Base-by-base conservation (phyloP, 2,797 vertebrate species). In the Enteromius treurensis region DNA sequence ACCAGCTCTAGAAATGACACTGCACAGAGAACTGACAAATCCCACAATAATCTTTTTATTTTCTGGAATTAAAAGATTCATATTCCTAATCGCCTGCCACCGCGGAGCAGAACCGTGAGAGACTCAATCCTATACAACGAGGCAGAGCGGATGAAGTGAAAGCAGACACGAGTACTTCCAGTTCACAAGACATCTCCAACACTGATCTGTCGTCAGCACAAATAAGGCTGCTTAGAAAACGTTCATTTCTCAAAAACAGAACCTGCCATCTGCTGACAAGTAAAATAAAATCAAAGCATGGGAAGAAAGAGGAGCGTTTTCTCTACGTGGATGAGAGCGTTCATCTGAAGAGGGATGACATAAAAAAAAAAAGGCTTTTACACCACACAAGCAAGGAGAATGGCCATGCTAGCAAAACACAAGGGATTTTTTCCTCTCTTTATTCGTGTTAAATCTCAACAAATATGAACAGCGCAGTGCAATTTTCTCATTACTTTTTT, bases 381-480 rank as follows among this genome's bases (percentile, higher is more conserved):
- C 93, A 95, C 89, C 92, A 95, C 93, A 96, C 94, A 96, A 95
- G 95, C 94, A 95, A 93, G 94, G 93, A 93, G 93, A 95, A 95
- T 90, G 88, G 90, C 93, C 95, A 96, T 95, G 95, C 94, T 90
- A 92, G 93, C 92, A 94, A 93, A 92, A 93, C 91, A 95, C 82
- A 93, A 86, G 89, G 89, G 89, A 90, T 90, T 89, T 92, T 19
- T 51, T 19, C 17, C 13, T 21, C 9, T 4, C 93, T 92, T 96
- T 95, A 90, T 93, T 95, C 90, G 91, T 91, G 90, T 91, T 94
- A 95, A 97, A 95, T 97, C 97, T 97, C 95, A 96, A 97, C 96
- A 98, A 96, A 94, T 97, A 98, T 98, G 96, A 98, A 98, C 97
- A 98, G 95, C 92, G 96, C 97, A 98, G 97, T 97, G 97, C 97